Base-by-base conservation (phyloP, 2,113 vertebrate genomes). In the Pan paniscus region DNA sequence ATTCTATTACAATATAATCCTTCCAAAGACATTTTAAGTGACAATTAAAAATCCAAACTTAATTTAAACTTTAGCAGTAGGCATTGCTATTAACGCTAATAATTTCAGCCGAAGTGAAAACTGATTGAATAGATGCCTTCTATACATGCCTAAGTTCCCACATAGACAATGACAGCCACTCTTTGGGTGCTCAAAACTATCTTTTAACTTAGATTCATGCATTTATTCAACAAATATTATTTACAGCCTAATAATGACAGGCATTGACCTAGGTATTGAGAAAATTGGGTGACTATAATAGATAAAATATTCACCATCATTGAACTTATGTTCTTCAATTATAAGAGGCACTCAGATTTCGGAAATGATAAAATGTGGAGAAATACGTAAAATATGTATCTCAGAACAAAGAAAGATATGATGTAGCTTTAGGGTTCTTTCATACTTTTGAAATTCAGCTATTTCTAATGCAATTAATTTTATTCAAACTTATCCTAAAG, bases 391-490 rank as follows among this genome's bases (percentile, higher is more conserved):
- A 17, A 40, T 48, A 50, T 8, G 2, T 30, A 93, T 78, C 46
- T 97, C 76, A 81, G 27, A 64, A 38, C 4, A 96, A 4, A 59
- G 40, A 32, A 50, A 76, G 20, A 48, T 68, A 25, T 5, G 6
- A 76, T 81, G 20, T 32, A 75, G 20, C 10, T 57, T 57, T n/a
- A 76, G 32, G 40, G 14, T 59, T 20, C 52, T 75, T 88, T 35
- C 20, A 80, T 18, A 75, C 76, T 76, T 72, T 87, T 25, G 32
- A 75, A 75, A 83, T 64, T 43, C 35, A 46, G 38, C 40, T 81
- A 5, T 67, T 93, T 92, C 43, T 82, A 85, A 81, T 14, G 8
- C 67, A 76, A 43, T 96, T 89, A 30, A 85, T 67, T 89, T 95
- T 79, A 96, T 89, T 61, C 12, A 80, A 91, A 90, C 2, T 38